phyloP scores from a whole-genome alignment of 2,113 vertebrate genomes.

The Brachyistius frenatus region DNA sequence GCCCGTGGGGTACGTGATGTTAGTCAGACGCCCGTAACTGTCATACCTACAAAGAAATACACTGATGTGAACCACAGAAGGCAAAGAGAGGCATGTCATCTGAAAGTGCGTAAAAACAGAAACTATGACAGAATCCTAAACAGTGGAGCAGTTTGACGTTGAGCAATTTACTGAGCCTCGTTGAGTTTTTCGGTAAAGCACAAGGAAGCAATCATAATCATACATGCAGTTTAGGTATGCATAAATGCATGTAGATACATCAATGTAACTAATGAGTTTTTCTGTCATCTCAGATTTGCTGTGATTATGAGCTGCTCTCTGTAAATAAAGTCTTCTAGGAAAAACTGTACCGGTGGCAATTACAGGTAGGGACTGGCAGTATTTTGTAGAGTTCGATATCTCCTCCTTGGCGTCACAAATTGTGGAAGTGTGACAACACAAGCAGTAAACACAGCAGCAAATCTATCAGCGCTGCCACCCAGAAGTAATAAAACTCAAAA shows the following conservation, averaged over 20 bases:
- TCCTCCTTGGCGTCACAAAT: constrained; percentile 46
- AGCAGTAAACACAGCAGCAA: constrained; percentile 43
- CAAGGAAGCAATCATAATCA: constrained; percentile 24
- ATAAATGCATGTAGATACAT: constrained; percentile 35
- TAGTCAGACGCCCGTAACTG: constrained; percentile 95
- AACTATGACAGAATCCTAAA: constrained; percentile 29
- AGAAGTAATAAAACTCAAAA: constrained; percentile 45
- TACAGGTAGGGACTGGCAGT: constrained; percentile 17
- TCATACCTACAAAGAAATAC: constrained; percentile 88
- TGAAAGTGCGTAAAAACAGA: constrained; percentile 13
- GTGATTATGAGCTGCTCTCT: constrained; percentile 28
- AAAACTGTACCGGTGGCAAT: constrained; percentile 25
- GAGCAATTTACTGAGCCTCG: constrained; percentile 1
- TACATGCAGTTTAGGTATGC: constrained; percentile 36
- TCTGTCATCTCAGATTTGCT: constrained; percentile 26
- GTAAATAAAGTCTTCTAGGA: constrained; percentile 1
- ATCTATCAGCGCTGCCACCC: constrained; percentile 31
- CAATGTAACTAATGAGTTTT: constrained; percentile 43
- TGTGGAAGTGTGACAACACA: constrained; percentile 29
- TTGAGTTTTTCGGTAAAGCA: constrained; percentile 30
- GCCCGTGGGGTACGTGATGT: constrained; percentile 97
- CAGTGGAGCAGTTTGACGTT: constrained; percentile 1
- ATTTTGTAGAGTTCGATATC: constrained; percentile 25
- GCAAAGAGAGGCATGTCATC: constrained; percentile 28
- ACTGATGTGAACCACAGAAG: constrained; percentile 32